phyloP scores from a whole-genome alignment of 2,888 invertebrate genomes.

The Hesperia comma region DNA sequence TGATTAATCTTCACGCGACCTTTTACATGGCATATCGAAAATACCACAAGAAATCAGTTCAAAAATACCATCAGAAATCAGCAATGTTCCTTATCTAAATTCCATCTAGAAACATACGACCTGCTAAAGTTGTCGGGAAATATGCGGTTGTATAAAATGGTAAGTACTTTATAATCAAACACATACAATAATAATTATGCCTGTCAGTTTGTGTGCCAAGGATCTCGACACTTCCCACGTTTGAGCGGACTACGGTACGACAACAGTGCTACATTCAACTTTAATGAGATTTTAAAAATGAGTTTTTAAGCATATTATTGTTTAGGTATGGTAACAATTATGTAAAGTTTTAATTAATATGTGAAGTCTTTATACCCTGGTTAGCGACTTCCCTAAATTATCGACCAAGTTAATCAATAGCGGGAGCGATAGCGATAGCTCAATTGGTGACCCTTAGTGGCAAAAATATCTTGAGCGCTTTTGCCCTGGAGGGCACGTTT shows the following conservation, averaged over 20 bases:
- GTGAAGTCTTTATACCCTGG: too few species aligned
- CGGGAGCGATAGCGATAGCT: too few species aligned
- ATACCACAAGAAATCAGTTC: too few species aligned
- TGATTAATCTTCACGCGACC: too few species aligned
- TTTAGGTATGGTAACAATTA: too few species aligned
- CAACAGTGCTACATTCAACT: neutral
- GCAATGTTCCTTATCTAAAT: neutral
- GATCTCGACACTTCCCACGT: constrained; percentile 41
- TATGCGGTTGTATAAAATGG: neutral
- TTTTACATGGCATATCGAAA: too few species aligned
- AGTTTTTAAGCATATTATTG: neutral
- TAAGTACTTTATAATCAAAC: constrained; percentile 7
- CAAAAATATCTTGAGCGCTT: too few species aligned
- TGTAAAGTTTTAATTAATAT: too few species aligned
- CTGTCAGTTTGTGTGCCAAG: constrained; percentile 44
- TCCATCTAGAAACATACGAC: neutral
- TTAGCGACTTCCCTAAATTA: too few species aligned
- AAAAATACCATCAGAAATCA: neutral
- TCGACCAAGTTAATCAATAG: too few species aligned
- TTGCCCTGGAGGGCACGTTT: too few species aligned
- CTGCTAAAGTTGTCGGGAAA: neutral
- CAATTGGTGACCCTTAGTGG: too few species aligned
- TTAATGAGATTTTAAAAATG: neutral
- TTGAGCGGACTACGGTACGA: constrained; percentile 5
- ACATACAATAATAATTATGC: constrained; percentile 38